Evolutionary conservation across 2,888 invertebrate genomes (phyloP).

Genomic region (Polymixis flavicincta): DNA sequence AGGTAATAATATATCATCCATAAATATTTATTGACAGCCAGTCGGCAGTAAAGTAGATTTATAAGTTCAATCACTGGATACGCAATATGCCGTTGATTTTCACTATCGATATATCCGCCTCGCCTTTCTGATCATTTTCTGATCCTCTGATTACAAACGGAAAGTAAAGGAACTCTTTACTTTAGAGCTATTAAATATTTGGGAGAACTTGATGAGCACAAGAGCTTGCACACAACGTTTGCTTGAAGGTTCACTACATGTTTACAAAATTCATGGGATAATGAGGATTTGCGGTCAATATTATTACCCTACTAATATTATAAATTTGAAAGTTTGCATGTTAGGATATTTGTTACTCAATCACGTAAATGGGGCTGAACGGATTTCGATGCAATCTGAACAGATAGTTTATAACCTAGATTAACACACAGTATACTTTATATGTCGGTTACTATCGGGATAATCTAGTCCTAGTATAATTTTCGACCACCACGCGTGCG

Average conservation of each 20-base stretch:
- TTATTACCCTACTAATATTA: too few species aligned
- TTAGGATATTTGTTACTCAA: too few species aligned
- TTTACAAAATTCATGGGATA: neutral
- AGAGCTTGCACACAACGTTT: neutral
- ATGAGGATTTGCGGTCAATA: too few species aligned
- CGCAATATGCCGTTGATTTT: neutral
- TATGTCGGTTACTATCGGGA: too few species aligned
- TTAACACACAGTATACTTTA: too few species aligned
- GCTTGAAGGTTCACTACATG: neutral
- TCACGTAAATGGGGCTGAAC: too few species aligned
- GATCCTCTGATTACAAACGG: neutral
- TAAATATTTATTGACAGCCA: slow-evolving; percentile 24
- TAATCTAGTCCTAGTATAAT: too few species aligned
- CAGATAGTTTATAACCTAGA: too few species aligned
- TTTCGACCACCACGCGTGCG: too few species aligned
- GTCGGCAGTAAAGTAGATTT: neutral
- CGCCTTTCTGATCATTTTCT: neutral
- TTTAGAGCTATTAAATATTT: neutral
- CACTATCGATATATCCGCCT: neutral
- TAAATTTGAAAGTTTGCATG: too few species aligned
- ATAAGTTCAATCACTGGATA: slow-evolving; percentile 12
- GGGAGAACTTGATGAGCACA: neutral
- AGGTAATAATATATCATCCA: slow-evolving; percentile 5
- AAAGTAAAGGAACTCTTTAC: neutral
- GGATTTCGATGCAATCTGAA: too few species aligned